Conservation (phyloP, 2,888 invertebrate genomes). For the Linyphia triangularis region DNA sequence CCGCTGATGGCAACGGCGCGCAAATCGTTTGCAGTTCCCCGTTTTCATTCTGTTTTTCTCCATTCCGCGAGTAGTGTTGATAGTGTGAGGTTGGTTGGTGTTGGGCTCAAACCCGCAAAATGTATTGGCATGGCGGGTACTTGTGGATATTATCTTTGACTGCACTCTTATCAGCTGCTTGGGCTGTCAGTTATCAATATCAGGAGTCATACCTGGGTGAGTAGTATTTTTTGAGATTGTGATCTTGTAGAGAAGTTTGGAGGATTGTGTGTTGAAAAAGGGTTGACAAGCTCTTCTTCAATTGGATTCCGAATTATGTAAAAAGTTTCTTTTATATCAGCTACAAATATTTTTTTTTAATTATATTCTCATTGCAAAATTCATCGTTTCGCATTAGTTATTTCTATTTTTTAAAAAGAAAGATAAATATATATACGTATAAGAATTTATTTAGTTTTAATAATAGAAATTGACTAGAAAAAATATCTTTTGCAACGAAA, state of each 20-base stretch:
- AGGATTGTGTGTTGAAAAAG: not conserved
- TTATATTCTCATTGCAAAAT: too few relatives aligned
- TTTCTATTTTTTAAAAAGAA: too few relatives aligned
- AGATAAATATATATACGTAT: too few relatives aligned
- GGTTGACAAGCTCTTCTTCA: not conserved
- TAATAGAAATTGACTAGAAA: too few relatives aligned
- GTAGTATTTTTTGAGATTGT: not conserved
- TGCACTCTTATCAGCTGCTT: not conserved
- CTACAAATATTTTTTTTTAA: too few relatives aligned
- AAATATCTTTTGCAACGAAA: too few relatives aligned
- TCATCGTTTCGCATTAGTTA: too few relatives aligned
- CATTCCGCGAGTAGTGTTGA: not conserved
- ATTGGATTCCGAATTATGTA: not conserved
- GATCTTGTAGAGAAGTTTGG: not conserved
- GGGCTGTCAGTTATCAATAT: slow-evolving; percentile 22
- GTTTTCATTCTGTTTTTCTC: not conserved
- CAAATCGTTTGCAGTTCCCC: not conserved
- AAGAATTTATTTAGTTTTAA: too few relatives aligned
- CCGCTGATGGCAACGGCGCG: slow-evolving; percentile 6
- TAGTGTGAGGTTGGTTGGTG: not conserved
- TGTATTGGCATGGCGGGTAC: slow-evolving; percentile 19
- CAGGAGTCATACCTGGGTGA: slow-evolving; percentile 43
- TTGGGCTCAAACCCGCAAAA: not conserved
- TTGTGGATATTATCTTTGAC: slow-evolving; percentile 40
- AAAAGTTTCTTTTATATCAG: too few relatives aligned